Base-by-base conservation (phyloP, 2,888 invertebrate genomes). In the Andrena minutula region DNA sequence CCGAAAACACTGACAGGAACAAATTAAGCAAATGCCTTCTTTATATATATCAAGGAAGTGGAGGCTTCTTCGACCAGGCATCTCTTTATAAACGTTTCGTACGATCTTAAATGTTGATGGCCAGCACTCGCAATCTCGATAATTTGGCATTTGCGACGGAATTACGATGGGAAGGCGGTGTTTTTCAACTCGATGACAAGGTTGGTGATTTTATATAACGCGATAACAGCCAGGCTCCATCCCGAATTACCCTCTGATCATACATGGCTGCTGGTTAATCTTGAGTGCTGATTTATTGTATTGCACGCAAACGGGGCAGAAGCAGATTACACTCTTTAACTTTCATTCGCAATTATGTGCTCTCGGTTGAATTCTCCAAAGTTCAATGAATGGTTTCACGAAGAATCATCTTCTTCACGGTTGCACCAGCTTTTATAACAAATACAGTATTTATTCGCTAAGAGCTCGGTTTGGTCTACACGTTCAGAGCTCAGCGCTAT, bases 171-270 rank as follows among this genome's bases (percentile, higher is more conserved):
- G 8, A 68, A 49, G 16, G 20, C 56, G 26, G 61, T 79, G 41
- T 12, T 68, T 79, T 73, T 30, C 23, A 26, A n/a, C 7, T 53
- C 20, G 78, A 74, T 66, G 78, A 84, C 78, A 79, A 61, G 53
- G 23, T 69, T 35, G 41, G 2, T 60, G 58, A 61, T 35, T 79
- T 85, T 74, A 84, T 74, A 74, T 79, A 81, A 81, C 73, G 4
- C 58, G n/a, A 8, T 69, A 53, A 20, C 1, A 6, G 7, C 7
- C 30, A 1, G 2, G 32, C 6, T 8, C 26, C 7, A 20, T 49
- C 10, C 35, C 23, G n/a, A 35, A 58, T 51, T 12, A 41, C 41
- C 49, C 1, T 49, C 1, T 8, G n/a, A 30, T 16, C 16, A 20
- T 20, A 20, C 20, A 51, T 20, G 6, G 20, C 8, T 51, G n/a